Conservation (phyloP, 2,888 invertebrate species). For the Lepidochrysops patricia region DNA sequence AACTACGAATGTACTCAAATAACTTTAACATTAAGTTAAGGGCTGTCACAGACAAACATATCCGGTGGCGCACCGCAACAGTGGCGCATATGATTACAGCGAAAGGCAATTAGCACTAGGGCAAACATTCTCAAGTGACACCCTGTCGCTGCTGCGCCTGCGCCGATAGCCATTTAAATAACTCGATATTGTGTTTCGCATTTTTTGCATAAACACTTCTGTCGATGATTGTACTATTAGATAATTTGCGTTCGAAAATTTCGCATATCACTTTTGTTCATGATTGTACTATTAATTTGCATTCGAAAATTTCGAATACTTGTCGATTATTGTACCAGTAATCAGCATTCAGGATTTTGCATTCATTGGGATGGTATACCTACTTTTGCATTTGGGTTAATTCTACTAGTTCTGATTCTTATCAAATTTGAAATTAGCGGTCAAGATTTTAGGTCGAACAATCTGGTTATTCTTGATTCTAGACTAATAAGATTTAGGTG, state of each 20-base stretch:
- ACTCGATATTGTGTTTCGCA: conserved; percentile 5
- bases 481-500: too few relatives aligned
- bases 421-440: too few relatives aligned
- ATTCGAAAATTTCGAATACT: background rate
- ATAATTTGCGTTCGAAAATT: background rate
- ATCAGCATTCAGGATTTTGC: too few relatives aligned
- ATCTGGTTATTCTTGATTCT: too few relatives aligned
- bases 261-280: background rate
- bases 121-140: conserved; percentile 59
- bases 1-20: too few relatives aligned
- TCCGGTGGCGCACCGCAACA: conserved; percentile 14
- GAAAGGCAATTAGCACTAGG: conserved; percentile 67
- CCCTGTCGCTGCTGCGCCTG: conserved; percentile 43
- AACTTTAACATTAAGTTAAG: too few relatives aligned
- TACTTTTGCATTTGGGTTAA: too few relatives aligned
- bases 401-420: too few relatives aligned
- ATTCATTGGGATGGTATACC: too few relatives aligned
- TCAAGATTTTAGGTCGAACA: too few relatives aligned
- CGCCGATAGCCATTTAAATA: conserved; percentile 19
- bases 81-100: conserved; percentile 53
- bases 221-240: background rate
- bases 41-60: background rate
- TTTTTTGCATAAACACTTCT: background rate
- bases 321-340: background rate
- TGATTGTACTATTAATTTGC: background rate